phyloP scores from a whole-genome alignment of 2,797 vertebrate species.

The Carapus acus region DNA sequence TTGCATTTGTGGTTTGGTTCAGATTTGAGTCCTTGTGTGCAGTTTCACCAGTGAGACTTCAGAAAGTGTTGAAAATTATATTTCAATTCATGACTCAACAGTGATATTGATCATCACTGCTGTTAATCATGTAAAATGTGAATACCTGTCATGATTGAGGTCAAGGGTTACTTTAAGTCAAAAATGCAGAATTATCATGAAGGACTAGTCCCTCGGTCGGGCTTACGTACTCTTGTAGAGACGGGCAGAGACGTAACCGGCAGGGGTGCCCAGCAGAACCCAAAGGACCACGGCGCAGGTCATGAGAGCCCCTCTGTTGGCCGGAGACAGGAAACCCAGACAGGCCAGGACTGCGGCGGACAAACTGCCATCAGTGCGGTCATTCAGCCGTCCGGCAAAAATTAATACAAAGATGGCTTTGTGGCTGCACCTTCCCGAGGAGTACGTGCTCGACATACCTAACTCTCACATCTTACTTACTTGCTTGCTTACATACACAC shows the following conservation, averaged over 20 bases:
- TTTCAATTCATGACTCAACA: too few species aligned
- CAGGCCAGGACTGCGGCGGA: slow-evolving; percentile 86
- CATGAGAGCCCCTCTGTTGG: slow-evolving; percentile 86
- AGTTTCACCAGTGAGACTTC: too few species aligned
- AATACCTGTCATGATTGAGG: too few species aligned
- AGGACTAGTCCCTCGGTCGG: background rate
- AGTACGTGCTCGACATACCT: background rate
- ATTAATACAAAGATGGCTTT: background rate
- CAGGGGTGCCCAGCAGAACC: slow-evolving; percentile 86
- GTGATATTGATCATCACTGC: too few species aligned
- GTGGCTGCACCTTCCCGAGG: background rate
- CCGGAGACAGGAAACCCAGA: slow-evolving; percentile 95
- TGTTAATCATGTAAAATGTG: too few species aligned
- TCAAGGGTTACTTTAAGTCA: too few species aligned
- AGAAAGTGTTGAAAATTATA: too few species aligned
- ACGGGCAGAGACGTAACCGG: slow-evolving; percentile 84
- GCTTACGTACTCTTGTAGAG: slow-evolving; percentile 84
- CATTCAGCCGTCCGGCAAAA: slow-evolving; percentile 4
- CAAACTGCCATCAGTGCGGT: slow-evolving; percentile 15
- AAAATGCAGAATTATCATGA: too few species aligned
- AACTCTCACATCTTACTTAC: background rate
- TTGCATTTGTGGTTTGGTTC: too few species aligned
- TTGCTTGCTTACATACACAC: too few species aligned
- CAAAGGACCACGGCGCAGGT: slow-evolving; percentile 84
- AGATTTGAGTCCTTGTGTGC: too few species aligned